phyloP scores from a whole-genome alignment of 2,888 invertebrate species.

The Diaperis boleti region DNA sequence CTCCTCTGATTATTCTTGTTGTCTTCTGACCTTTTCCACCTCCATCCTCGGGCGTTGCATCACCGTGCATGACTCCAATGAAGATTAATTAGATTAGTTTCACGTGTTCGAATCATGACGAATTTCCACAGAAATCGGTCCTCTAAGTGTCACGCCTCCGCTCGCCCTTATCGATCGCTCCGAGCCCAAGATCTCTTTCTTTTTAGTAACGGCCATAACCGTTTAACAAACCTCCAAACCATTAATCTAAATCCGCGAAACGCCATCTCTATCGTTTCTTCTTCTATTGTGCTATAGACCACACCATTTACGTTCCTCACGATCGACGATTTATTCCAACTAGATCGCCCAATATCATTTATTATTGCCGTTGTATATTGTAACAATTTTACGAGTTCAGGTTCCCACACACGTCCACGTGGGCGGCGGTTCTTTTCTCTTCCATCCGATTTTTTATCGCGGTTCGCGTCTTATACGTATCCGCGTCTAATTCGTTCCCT shows the following conservation, averaged over 20 bases:
- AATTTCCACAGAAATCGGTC: no score
- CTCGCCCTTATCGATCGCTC: no score
- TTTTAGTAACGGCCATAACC: background rate
- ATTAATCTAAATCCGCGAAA: slow-evolving; percentile 1
- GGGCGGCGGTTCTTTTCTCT: slow-evolving; percentile 3
- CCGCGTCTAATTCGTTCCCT: background rate
- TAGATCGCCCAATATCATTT: slow-evolving; percentile 16
- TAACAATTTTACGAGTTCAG: slow-evolving; percentile 15
- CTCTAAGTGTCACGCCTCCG: no score
- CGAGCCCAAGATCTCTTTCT: no score
- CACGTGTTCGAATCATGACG: no score
- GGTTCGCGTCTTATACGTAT: background rate
- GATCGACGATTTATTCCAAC: slow-evolving; percentile 23
- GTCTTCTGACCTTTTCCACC: no score
- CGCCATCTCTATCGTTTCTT: slow-evolving; percentile 6
- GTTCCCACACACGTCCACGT: slow-evolving; percentile 4
- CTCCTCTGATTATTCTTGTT: no score
- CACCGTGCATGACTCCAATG: no score
- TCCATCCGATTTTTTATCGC: background rate
- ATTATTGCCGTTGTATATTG: slow-evolving; percentile 9
- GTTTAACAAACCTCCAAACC: slow-evolving; percentile 6
- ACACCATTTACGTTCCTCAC: slow-evolving; percentile 18
- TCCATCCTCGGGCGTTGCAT: no score
- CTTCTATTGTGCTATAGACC: slow-evolving; percentile 12
- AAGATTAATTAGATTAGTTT: no score